These are phyloP conservation scores for Zenarchopterus dispar DNA, from an alignment of 2,797 vertebrate species.

Conservation along the genomic window DNA sequence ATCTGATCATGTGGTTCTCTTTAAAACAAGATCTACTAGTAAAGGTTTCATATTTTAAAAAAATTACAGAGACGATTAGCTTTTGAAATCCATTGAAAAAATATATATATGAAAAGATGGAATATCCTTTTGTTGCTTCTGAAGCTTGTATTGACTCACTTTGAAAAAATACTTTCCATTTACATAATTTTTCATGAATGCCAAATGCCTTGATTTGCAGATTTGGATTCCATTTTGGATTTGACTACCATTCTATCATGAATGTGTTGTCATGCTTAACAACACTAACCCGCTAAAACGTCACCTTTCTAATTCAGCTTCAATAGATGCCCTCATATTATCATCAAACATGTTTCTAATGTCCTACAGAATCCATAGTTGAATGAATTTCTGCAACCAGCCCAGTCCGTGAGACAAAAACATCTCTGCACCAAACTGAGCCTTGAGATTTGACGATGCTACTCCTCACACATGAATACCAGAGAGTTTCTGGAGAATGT, in stretches of 20 bases:
- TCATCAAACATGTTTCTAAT: no score
- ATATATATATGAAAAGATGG: not conserved
- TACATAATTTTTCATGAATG: no score
- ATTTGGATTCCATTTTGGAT: no score
- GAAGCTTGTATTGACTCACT: not conserved
- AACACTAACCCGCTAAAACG: not conserved
- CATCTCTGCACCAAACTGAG: not conserved
- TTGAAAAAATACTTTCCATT: not conserved
- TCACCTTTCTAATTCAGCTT: no score
- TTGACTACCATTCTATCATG: not conserved
- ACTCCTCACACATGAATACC: not conserved
- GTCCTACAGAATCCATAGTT: not conserved
- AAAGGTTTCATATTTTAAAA: not conserved
- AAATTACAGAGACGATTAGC: not conserved
- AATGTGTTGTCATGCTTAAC: not conserved
- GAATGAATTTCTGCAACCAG: not conserved
- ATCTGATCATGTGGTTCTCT: no score
- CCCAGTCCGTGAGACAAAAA: not conserved
- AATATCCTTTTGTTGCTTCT: not conserved
- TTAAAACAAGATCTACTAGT: no score
- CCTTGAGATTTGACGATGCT: not conserved
- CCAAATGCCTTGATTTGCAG: no score
- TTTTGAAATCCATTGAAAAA: not conserved
- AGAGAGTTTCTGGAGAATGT: not conserved
- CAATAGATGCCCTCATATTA: no score